Evolutionary conservation across 2,113 vertebrate genomes (phyloP), one percentile per base, ranked within the genome.

Genomic region (Oxygymnocypris stewartii): DNA sequence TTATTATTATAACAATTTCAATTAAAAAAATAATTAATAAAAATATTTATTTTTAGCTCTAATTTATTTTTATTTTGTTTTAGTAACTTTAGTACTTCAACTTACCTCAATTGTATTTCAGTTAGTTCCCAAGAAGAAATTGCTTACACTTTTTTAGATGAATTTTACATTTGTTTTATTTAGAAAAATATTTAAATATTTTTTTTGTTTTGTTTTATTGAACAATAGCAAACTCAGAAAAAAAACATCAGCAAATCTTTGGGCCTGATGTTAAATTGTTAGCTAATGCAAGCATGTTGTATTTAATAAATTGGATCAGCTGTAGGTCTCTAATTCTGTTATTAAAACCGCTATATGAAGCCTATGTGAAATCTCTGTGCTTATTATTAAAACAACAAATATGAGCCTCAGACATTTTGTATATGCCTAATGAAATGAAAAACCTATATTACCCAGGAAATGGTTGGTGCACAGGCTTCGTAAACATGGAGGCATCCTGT

Each of bases 391-490:
- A 5, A 44, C 11, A 44, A 42, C 42, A 75, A 7, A 47, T 4
- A 63, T 63, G 4, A 25, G 20, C 35, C 6, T 74, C 40, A 61
- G 40, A 84, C 54, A 77, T 77, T 69, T 51, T 83, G 10, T 47
- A 42, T 3, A 54, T 6, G 42, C 80, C 63, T 7, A 65, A 49
- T 31, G 47, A 28, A 69, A 79, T 79, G 18, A 1, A 49, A 78
- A 57, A 51, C 25, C 5, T n/a, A 5, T 76, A 93, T 96, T 94
- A 99, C 98, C 98, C 95, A 99, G 90, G 92, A 99, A 99, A 92
- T 99, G 98, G 94, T 99, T 99, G 94, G 98, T 96, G 89, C 98
- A 99, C 89, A 99, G 96, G 88, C 95, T 97, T 20, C 98, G 95
- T 73, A 99, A 94, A 4, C 97, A 96, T 47, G 95, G 96, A 74